Evolutionary conservation across 2,797 vertebrate genomes (phyloP).

Genomic region (Onychomys torridus): DNA sequence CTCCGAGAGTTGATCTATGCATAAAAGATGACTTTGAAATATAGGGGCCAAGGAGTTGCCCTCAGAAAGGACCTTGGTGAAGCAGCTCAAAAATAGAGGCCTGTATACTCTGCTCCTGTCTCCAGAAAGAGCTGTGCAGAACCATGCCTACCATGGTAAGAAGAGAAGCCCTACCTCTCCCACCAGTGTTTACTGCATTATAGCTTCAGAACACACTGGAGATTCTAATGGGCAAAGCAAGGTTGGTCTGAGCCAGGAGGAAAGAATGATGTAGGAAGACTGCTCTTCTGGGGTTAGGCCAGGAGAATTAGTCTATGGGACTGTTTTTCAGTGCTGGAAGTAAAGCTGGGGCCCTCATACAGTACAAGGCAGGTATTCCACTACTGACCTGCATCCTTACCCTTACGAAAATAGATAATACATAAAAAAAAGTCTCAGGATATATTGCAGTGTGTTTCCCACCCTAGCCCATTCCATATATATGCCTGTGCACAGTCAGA

Average conservation of each 20-base stretch:
- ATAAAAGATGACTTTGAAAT: neutral
- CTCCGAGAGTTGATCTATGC: neutral
- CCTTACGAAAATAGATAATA: neutral
- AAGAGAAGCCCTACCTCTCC: neutral
- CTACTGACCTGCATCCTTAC: neutral
- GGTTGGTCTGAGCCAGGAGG: neutral
- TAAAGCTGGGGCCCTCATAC: neutral
- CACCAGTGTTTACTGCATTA: neutral
- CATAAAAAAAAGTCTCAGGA: neutral
- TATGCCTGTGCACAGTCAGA: neutral
- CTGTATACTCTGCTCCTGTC: neutral
- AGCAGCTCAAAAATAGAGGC: neutral
- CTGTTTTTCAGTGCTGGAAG: neutral
- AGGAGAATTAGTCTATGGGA: neutral
- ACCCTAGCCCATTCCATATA: neutral
- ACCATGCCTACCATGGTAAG: neutral
- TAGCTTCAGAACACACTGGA: neutral
- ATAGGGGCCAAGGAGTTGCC: neutral
- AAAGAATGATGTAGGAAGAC: neutral
- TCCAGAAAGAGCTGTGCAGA: neutral
- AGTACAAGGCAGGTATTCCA: neutral
- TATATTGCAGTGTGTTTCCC: constrained; percentile 3
- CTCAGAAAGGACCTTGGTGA: neutral
- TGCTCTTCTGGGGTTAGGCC: neutral
- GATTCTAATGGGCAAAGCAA: neutral